Base-by-base conservation (phyloP, 2,113 vertebrate genomes). In the Podocnemis expansa region DNA sequence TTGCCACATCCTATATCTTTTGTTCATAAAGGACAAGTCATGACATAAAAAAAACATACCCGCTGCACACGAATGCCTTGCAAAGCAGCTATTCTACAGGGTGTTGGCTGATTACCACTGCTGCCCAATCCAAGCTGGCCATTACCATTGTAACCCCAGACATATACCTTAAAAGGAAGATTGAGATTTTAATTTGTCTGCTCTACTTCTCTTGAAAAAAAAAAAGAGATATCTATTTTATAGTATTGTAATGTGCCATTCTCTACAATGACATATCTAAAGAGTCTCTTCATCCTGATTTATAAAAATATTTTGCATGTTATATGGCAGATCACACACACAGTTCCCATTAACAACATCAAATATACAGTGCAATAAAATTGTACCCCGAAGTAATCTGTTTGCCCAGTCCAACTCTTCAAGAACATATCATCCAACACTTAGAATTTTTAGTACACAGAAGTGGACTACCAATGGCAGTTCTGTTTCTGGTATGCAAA, bases 111-210 rank as follows among this genome's bases (percentile, higher is more conserved):
- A 90, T 99, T 99, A 80, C 99, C 98, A 4, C 99, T 99, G 97
- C 99, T 99, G 88, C 99, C 99, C 92, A 99, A 96, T 78, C 99
- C 99, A 1, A 99, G 98, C 97, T 99, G 99, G 6, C 99, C 99
- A 0, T 99, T 99, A 82, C 99, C 99, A 89, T 99, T 99, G 97
- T 99, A 99, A 38, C 99, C 99, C 99, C 99, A 99, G 24, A 99
- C 99, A 38, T 99, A 99, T 80, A 99, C 98, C 99, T 99, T 91
- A 11, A 89, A 93, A 94, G 92, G 83, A 95, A 96, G 24, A 91
- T 43, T 85, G 8, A 45, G 5, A 79, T 38, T 85, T 85, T 11
- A 76, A 76, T 54, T 82, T 75, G 4, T 3, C 73, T 76, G 24
- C 2, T 2, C 52, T 5, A 1, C 27, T 54, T 43, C 16, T 38